These are phyloP conservation scores for Phaethon lepturus DNA, from an alignment of 2,113 vertebrate species.

Conservation along the genomic window DNA sequence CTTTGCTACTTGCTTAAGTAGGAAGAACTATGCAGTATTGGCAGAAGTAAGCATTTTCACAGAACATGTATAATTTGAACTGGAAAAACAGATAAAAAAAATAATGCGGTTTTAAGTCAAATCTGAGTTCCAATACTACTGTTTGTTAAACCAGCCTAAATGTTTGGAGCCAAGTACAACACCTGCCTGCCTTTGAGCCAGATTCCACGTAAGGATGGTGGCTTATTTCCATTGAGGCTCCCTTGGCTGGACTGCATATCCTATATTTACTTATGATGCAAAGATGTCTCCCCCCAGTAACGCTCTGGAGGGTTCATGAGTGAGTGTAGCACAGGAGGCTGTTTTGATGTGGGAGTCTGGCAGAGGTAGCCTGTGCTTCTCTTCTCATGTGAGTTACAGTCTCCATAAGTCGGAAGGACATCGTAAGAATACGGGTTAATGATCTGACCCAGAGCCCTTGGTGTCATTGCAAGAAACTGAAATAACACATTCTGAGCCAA, in stretches of 20 bases:
- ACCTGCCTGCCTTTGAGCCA: background rate
- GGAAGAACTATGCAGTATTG: background rate
- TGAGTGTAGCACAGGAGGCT: background rate
- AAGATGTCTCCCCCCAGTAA: background rate
- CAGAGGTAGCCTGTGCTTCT: background rate
- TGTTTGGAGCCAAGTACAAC: background rate
- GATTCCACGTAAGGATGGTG: background rate
- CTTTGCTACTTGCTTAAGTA: background rate
- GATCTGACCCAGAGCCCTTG: background rate
- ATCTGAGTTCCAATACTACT: background rate
- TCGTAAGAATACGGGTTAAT: background rate
- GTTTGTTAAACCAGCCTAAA: background rate
- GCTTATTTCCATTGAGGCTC: background rate
- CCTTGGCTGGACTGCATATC: background rate
- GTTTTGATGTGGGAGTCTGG: background rate
- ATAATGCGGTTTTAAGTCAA: rapidly evolving
- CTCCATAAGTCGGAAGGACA: background rate
- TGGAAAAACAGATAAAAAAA: background rate
- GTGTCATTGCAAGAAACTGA: background rate
- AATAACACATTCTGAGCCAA: background rate
- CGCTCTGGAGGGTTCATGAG: background rate
- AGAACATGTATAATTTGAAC: background rate
- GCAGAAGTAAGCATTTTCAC: background rate
- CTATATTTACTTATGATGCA: rapidly evolving
- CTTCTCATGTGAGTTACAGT: background rate